Evolutionary conservation across 2,113 vertebrate species (phyloP).

Genomic region (Limnothrissa miodon): DNA sequence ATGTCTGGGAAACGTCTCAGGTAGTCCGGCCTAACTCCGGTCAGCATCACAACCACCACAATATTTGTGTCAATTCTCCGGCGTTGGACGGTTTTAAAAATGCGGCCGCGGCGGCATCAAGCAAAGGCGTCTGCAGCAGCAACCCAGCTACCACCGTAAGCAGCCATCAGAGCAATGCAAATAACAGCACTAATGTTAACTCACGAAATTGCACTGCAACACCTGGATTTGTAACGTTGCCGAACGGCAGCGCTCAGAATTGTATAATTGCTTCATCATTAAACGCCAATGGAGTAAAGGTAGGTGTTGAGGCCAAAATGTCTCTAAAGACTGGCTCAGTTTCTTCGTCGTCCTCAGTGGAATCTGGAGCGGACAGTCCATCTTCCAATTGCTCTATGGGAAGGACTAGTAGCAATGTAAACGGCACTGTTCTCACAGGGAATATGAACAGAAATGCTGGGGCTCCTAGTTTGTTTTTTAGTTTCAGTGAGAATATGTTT

Average conservation of each 20-base stretch:
- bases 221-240: slow-evolving; percentile 47
- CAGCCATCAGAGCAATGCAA: slow-evolving; percentile 61
- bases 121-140: slow-evolving; percentile 58
- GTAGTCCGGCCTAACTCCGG: slow-evolving; percentile 74
- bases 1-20: slow-evolving; percentile 97
- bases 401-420: slow-evolving; percentile 60
- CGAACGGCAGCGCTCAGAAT: slow-evolving; percentile 52
- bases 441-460: slow-evolving; percentile 65
- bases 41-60: slow-evolving; percentile 74
- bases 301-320: slow-evolving; percentile 59
- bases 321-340: slow-evolving; percentile 76
- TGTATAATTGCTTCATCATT: slow-evolving; percentile 34
- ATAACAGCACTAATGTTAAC: slow-evolving; percentile 45
- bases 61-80: slow-evolving; percentile 77
- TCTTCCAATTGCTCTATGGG: slow-evolving; percentile 72
- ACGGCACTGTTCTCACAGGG: slow-evolving; percentile 40
- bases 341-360: slow-evolving; percentile 77
- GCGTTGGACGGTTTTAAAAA: slow-evolving; percentile 72
- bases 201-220: slow-evolving; percentile 49
- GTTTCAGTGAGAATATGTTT: slow-evolving; percentile 68
- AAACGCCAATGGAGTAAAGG: slow-evolving; percentile 33
- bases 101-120: slow-evolving; percentile 60
- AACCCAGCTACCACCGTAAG: slow-evolving; percentile 52
- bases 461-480: slow-evolving; percentile 55
- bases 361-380: slow-evolving; percentile 79